Base-by-base conservation (phyloP, 2,113 vertebrate genomes). In the Leiothrix lutea region DNA sequence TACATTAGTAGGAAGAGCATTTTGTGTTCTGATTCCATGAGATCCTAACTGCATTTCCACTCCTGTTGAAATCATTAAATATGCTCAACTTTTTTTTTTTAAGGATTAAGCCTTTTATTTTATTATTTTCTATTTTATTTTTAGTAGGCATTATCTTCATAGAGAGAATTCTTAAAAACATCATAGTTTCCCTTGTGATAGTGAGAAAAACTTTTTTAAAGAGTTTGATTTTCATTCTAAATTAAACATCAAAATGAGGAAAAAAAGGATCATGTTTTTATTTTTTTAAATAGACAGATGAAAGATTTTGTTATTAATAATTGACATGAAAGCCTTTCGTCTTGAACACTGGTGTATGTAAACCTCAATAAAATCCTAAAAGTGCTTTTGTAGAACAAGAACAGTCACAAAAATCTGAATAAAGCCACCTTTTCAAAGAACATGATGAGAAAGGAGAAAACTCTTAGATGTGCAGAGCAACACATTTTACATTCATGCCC, bases 251-350 rank as follows among this genome's bases (percentile, higher is more conserved):
- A 96, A 96, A 97, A 93, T 93, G 71, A 82, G 62, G 75, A 36
- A 70, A 81, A 94, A 90, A 89, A 92, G 61, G 84, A 97, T 92
- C 88, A 94, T 97, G 96, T 96, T 96, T 97, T 97, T 97, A 95
- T 97, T 96, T 94, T 96, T 96, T 95, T 92, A 92, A 96, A 96
- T 95, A 94, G 95, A 94, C 83, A 97, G 93, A 95, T 96, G 94
- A 97, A 97, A 97, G 97, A 95, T 96, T 89, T 94, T 93, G 89
- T 95, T 92, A 97, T 97, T 90, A 97, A 97, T 97, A 97, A 98
- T 96, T 97, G 96, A 98, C 88, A 96, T 91, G 91, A 93, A 97
- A 96, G 93, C 60, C 90, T 94, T 98, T 97, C 88, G 95, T 97
- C 90, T 97, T 96, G 97, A 96, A 97, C 95, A 96, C 77, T 96